phyloP scores from a whole-genome alignment of 1,140 invertebrate genomes.

The Copidosoma floridanum region DNA sequence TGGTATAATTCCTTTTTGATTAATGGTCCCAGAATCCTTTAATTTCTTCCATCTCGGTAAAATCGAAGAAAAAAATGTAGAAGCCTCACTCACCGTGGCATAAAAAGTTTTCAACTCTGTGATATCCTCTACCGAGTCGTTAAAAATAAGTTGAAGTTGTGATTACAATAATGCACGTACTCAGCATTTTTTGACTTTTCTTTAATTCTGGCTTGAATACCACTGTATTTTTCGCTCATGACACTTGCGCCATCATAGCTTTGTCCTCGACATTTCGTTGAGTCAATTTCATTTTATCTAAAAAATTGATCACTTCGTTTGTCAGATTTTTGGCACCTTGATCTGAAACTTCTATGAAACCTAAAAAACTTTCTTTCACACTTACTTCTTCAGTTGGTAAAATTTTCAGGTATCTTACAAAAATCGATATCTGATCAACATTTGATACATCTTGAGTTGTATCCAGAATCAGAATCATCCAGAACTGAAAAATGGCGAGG shows the following conservation, averaged over 20 bases:
- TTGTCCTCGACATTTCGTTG: slow-evolving; percentile 32
- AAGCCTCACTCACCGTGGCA: not conserved
- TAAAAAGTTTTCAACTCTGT: not conserved
- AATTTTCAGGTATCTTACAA: slow-evolving; percentile 28
- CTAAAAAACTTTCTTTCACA: slow-evolving; percentile 30
- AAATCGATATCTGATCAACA: slow-evolving; percentile 30
- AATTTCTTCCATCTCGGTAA: not conserved
- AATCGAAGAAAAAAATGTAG: not conserved
- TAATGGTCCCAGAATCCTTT: not conserved
- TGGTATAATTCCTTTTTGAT: not conserved
- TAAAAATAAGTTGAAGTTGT: not conserved
- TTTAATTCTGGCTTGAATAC: slow-evolving; percentile 31
- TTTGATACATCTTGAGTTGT: slow-evolving; percentile 35
- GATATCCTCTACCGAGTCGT: not conserved
- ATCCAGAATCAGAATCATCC: slow-evolving; percentile 40
- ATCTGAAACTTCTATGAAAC: slow-evolving; percentile 31
- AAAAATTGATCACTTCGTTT: slow-evolving; percentile 27
- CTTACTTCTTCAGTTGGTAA: slow-evolving; percentile 25
- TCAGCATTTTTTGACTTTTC: not conserved
- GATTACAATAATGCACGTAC: not conserved
- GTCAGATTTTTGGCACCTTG: slow-evolving; percentile 29
- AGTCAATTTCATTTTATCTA: not conserved
- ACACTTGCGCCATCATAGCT: slow-evolving; percentile 38
- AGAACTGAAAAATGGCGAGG: slow-evolving; percentile 34
- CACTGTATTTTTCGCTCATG: slow-evolving; percentile 39